Percentiles rank a stretch among this genome's conserved stretches.
Evolutionary conservation across 2,797 vertebrate genomes (phyloP).

Genomic region (Phataginus tricuspis): DNA sequence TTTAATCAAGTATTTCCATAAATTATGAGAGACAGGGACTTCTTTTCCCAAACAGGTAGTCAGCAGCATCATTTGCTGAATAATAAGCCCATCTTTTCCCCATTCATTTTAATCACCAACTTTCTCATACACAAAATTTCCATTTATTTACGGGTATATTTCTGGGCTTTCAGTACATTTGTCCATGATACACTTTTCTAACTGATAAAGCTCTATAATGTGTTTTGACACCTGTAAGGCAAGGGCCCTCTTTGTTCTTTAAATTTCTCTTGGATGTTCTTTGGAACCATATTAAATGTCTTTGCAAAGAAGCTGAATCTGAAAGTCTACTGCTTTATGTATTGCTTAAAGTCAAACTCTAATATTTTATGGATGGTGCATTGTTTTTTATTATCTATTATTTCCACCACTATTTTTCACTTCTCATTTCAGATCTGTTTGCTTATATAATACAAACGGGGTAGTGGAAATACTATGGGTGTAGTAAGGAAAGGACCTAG

Average conservation of each 20-base stretch:
- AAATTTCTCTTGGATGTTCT: not conserved
- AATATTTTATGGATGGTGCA: not conserved
- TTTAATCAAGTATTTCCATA: conserved; percentile 12
- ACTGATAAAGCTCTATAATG: not conserved
- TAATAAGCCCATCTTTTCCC: not conserved
- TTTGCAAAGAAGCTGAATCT: not conserved
- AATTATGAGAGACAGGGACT: not conserved
- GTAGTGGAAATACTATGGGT: not conserved
- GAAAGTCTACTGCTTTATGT: not conserved
- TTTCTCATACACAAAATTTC: not conserved
- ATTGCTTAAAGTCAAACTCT: conserved; percentile 21
- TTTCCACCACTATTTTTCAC: not conserved
- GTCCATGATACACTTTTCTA: not conserved
- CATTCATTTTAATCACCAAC: conserved; percentile 10
- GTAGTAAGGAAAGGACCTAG: not conserved
- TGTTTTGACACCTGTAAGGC: not conserved
- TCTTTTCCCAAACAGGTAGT: not conserved
- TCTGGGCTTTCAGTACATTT: not conserved
- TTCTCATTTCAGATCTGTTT: not conserved
- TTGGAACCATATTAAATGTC: conserved; percentile 1
- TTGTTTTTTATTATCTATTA: not conserved
- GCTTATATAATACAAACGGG: not conserved
- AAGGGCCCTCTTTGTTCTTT: not conserved
- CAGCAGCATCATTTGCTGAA: not conserved
- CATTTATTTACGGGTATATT: not conserved